A percentile compares a stretch with the other conserved stretches of the same genome.
Evolutionary conservation across 2,797 vertebrate species (phyloP).

Genomic region (Acrossocheilus wenchowensis): DNA sequence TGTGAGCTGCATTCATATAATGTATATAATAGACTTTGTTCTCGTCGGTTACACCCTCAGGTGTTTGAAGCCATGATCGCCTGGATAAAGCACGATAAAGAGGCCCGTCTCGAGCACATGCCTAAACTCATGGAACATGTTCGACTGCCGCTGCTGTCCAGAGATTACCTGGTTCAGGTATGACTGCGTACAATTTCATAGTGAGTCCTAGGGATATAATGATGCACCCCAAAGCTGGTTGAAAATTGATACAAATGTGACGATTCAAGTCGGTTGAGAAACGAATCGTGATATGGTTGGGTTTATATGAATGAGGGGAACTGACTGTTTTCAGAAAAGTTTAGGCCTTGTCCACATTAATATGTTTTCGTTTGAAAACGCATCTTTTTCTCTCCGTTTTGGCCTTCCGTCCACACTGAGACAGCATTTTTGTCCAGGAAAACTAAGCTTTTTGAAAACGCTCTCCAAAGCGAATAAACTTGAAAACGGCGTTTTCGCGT

Average conservation of each 20-base stretch:
- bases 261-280: too few species aligned
- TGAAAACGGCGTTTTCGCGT: too few species aligned
- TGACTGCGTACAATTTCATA: background rate
- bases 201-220: background rate
- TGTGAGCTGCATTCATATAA: slow-evolving; percentile 6
- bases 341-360: too few species aligned
- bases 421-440: too few species aligned
- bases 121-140: slow-evolving; percentile 96
- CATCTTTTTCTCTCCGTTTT: too few species aligned
- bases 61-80: slow-evolving; percentile 95
- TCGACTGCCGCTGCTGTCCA: slow-evolving; percentile 89
- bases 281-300: too few species aligned
- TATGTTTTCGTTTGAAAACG: too few species aligned
- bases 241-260: background rate
- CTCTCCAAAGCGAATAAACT: background rate
- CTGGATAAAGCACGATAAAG: slow-evolving; percentile 95
- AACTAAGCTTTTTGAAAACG: too few species aligned
- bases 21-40: background rate
- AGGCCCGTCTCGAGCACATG: slow-evolving; percentile 90
- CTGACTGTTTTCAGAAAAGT: too few species aligned
- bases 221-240: background rate
- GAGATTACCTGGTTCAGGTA: slow-evolving; percentile 96
- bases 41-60: slow-evolving; percentile 67
- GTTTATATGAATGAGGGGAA: too few species aligned
- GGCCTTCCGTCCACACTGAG: too few species aligned